Percentiles rank a stretch among this genome's conserved stretches.
phyloP scores from a whole-genome alignment of 2,113 vertebrate species.

The Ivindomyrus marchei region DNA sequence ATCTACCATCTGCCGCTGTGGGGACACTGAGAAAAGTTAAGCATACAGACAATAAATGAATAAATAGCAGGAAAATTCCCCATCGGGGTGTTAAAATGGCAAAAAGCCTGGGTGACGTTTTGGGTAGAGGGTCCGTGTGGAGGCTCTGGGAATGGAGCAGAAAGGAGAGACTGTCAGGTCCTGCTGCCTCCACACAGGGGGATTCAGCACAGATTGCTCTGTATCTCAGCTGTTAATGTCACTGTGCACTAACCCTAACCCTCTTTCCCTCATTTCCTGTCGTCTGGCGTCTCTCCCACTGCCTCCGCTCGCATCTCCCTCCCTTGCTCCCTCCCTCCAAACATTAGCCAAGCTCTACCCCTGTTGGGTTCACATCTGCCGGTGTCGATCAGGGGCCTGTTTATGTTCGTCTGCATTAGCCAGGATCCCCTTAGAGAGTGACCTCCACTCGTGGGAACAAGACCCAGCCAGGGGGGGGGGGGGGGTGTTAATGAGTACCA shows the following conservation, averaged over 20 bases:
- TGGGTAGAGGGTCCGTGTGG: not conserved
- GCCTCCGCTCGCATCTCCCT: conserved; percentile 17
- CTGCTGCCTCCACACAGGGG: not conserved
- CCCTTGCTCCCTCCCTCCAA: conserved; percentile 46
- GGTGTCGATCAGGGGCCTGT: conserved; percentile 56
- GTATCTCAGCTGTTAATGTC: not conserved
- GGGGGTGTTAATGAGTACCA: conserved; percentile 15
- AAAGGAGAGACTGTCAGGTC: not conserved
- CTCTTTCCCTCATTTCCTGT: not conserved
- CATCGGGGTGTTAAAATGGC: conserved; percentile 17
- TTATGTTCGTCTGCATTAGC: conserved; percentile 50
- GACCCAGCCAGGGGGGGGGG: not conserved
- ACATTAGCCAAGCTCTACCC: conserved; percentile 49
- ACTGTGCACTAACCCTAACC: not conserved
- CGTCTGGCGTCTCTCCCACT: not conserved
- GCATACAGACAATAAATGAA: conserved; percentile 30
- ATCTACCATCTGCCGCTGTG: conserved; percentile 81
- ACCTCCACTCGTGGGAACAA: conserved; percentile 31
- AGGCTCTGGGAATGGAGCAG: not conserved
- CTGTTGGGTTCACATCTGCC: conserved; percentile 61
- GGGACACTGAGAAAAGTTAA: conserved; percentile 45
- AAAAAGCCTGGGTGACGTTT: conserved; percentile 2
- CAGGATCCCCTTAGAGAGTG: conserved; percentile 54
- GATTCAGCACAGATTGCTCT: not conserved
- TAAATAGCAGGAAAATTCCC: conserved; percentile 26